phyloP scores from a whole-genome alignment of 2,888 invertebrate species.

The Zygogramma bicolorata region DNA sequence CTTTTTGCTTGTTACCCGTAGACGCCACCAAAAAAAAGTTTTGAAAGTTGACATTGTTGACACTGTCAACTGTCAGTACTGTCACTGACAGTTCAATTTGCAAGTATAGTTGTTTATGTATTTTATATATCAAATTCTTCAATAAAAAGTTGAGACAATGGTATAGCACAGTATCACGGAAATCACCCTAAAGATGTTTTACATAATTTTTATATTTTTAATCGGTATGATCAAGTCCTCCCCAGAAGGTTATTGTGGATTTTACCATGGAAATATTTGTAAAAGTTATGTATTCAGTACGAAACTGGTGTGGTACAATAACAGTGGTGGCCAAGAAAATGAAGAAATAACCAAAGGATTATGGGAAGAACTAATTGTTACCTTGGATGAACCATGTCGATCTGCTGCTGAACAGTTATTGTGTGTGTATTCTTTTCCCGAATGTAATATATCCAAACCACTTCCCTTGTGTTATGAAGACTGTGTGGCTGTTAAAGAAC shows the following conservation, averaged over 20 bases:
- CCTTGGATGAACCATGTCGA: conserved; percentile 85
- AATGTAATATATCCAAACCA: conserved; percentile 74
- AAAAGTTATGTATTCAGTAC: conserved; percentile 68
- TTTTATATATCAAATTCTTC: not conserved
- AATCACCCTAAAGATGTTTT: conserved; percentile 26
- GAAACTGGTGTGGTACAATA: conserved; percentile 72
- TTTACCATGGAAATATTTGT: conserved; percentile 82
- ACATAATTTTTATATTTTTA: conserved; percentile 33
- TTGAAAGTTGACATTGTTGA: no score
- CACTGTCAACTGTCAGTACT: no score
- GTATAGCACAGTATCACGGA: conserved; percentile 3
- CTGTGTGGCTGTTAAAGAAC: conserved; percentile 89
- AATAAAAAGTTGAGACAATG: conserved; percentile 5
- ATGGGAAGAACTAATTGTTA: conserved; percentile 88
- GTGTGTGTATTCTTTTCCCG: conserved; percentile 93
- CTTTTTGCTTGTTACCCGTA: no score
- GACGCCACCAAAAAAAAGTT: no score
- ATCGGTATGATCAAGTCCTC: conserved; percentile 27
- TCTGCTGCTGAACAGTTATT: conserved; percentile 90
- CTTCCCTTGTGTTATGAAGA: conserved; percentile 93
- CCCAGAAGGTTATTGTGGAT: conserved; percentile 81
- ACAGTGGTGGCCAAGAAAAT: conserved; percentile 81
- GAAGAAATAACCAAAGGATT: conserved; percentile 86
- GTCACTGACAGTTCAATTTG: no score
- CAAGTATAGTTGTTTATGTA: no score